phyloP scores from a whole-genome alignment of 2,888 invertebrate genomes.

The Meganola albula region DNA sequence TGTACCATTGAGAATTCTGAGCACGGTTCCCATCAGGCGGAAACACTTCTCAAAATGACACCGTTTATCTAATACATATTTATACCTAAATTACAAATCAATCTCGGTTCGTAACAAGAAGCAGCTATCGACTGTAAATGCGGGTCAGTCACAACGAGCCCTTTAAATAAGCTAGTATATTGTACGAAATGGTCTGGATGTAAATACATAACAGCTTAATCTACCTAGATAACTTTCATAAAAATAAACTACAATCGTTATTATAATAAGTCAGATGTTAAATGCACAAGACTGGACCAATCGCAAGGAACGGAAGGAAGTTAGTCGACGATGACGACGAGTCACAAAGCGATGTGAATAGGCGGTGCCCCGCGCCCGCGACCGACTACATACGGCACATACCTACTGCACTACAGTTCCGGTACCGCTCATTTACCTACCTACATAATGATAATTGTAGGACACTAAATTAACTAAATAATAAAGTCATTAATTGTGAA shows the following conservation, averaged over 20 bases:
- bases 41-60: constrained; percentile 65
- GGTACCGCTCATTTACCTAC: constrained; percentile 29
- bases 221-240: constrained; percentile 75
- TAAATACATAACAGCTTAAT: constrained; percentile 75
- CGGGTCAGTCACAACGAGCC: constrained; percentile 62
- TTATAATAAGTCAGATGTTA: constrained; percentile 68
- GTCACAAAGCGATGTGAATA: constrained; percentile 62
- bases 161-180: constrained; percentile 44
- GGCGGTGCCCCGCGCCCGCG: constrained; percentile 27
- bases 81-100: constrained; percentile 71
- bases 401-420: constrained; percentile 17
- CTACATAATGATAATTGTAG: constrained; percentile 33
- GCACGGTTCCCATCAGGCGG: constrained; percentile 55
- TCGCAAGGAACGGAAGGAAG: constrained; percentile 34
- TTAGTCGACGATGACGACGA: constrained; percentile 25
- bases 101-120: constrained; percentile 68
- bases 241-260: constrained; percentile 72
- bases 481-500: constrained; percentile 69
- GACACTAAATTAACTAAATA: constrained; percentile 48
- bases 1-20: constrained; percentile 65
- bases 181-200: constrained; percentile 56
- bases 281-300: constrained; percentile 48
- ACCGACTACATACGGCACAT: constrained; percentile 15
- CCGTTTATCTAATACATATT: constrained; percentile 68
- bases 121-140: constrained; percentile 68